Base-by-base conservation (phyloP, 2,888 invertebrate genomes). In the Cataglyphis albicans region DNA sequence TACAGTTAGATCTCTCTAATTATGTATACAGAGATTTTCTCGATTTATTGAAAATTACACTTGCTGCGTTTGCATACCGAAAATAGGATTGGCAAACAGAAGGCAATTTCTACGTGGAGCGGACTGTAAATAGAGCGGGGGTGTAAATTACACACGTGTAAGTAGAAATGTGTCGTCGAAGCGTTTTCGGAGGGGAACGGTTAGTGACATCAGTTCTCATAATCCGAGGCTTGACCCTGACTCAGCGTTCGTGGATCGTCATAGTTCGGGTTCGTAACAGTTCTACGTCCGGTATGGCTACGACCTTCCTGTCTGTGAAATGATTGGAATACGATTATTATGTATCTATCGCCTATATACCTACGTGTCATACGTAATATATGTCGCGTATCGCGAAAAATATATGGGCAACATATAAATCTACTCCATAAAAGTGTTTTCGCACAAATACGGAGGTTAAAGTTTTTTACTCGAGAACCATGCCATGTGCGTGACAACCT, bases 201-300 rank as follows among this genome's bases (percentile, higher is more conserved):
- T 35, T 65, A 52, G 32, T 61, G 52, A 72, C 76, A n/a, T 63
- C 67, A 82, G 84, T 89, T 89, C 89, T 86, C 87, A 86, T 89
- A 84, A 88, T 88, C 85, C 84, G 86, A 67, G 73, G 80, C 74
- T 78, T 72, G 88, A 84, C 83, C 84, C 87, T 86, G 88, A 87
- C 67, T 76, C 85, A 74, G 84, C 83, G 68, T 32, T 67, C 76
- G 55, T 32, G 32, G 63, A 73, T 72, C 32, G 41, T 21, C 57
- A 18, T 25, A 52, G n/a, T 57, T 38, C 41, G 52, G 61, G 57
- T 63, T 82, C 82, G 63, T 67, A 78, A 65, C 81, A 74, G 61
- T 87, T 85, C 63, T 83, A 48, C 86, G 80, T 86, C 88, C 85
- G 86, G 83, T 55, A 52, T n/a, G 75, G 73, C 75, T 63, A 21